Base-by-base conservation (phyloP, 2,888 invertebrate species). In the Drosophila affinis region DNA sequence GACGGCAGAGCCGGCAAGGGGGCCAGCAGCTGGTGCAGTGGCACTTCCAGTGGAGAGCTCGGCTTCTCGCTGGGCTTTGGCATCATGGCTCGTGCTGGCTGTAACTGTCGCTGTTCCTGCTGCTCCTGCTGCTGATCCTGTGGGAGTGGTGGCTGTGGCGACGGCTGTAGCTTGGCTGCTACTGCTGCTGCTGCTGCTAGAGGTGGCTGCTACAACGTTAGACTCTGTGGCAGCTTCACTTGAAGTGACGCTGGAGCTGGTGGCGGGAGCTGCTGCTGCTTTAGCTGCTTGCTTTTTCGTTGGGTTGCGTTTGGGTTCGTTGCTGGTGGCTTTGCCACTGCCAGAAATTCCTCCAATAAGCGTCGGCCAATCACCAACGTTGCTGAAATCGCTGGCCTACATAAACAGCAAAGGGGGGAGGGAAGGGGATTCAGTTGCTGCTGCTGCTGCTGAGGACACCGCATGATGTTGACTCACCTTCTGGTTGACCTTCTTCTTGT, bases 301-400 rank as follows among this genome's bases (percentile, higher is more conserved):
- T 71, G 85, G 79, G 59, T 77, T 78, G 34, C 91, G 91, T 80
- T 88, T 91, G 71, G 87, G 91, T 92, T 90, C 91, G 93, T 93
- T 89, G 62, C 80, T 84, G 60, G 85, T 75, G 92, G 93, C 92
- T 90, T 93, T 93, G 91, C 93, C 94, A 91, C 95, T 94, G 32
- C 76, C 75, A 46, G 85, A 81, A 79, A 82, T 78, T 57, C 83
- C 84, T 81, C 96, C 96, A 79, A 91, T 89, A 44, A 98, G 93
- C 80, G 97, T 95, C 85, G 98, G 98, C 98, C 98, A 98, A 92
- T 98, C 98, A 80, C 96, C 96, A 87, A 96, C 96, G 93, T 97
- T 97, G 78, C 96, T 95, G 93, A 98, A 96, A 92, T 96, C 96
- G 91, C 96, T 96, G 77, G 96, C 96, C 97, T 97, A 94, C 7